Conservation (phyloP, 2,113 vertebrate species). For the Gopherus evgoodei region DNA sequence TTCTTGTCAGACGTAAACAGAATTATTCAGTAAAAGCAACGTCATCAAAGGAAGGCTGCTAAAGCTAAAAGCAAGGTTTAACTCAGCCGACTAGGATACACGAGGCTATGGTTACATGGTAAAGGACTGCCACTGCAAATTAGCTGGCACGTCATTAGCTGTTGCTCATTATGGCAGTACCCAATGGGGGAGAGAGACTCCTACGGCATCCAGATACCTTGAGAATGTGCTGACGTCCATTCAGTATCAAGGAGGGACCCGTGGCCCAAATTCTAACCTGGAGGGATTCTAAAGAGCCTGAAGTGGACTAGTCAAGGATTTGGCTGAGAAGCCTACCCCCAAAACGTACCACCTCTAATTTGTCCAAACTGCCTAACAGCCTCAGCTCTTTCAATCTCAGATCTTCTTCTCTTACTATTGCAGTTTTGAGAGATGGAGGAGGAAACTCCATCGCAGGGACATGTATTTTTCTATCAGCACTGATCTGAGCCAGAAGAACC, state of each 20-base stretch:
- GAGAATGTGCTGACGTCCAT: not conserved
- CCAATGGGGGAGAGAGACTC: not conserved
- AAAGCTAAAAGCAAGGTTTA: conserved; percentile 23
- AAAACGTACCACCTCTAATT: not conserved
- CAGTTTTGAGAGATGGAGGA: not conserved
- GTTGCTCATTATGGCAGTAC: not conserved
- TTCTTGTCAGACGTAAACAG: conserved; percentile 5
- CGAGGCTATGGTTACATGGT: not conserved
- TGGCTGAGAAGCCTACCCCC: not conserved
- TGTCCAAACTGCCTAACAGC: not conserved
- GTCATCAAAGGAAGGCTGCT: not conserved
- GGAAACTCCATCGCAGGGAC: not conserved
- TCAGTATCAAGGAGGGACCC: not conserved
- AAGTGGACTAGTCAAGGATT: not conserved
- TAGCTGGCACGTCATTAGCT: not conserved
- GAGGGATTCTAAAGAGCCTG: not conserved
- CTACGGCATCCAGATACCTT: not conserved
- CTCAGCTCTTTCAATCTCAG: not conserved
- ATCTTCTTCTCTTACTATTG: not conserved
- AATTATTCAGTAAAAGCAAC: not conserved
- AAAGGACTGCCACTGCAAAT: not conserved
- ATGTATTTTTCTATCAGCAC: not conserved
- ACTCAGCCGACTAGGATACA: not conserved
- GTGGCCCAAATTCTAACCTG: not conserved
- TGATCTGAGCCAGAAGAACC: not conserved